Evolutionary conservation across 2,797 vertebrate genomes (phyloP), one percentile per base, ranked within the genome.

Genomic region (Pangasius djambal): DNA sequence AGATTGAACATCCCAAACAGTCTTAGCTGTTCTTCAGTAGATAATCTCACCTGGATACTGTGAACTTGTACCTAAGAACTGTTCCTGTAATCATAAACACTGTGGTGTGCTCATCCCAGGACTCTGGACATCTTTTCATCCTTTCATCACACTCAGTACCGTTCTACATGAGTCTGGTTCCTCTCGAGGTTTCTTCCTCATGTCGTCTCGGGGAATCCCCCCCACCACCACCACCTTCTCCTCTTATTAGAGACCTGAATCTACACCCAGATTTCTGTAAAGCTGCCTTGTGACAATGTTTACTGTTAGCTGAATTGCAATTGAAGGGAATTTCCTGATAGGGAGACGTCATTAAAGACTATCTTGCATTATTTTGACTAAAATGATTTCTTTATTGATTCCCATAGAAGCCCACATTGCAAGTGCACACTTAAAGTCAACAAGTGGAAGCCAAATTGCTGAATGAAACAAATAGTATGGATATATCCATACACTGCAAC

Each of bases 361-460:
- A 48, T 22, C 4, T 48, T 28, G 40, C 4, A 28, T 75, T 48
- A 77, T 50, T n/a, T 48, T 77, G 25, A 28, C 48, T n/a, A 3
- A 50, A 12, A 75, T 75, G 22, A 40, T 9, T 74, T 12, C 37
- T 15, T 50, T 22, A 50, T 31, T 13, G 40, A 67, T 31, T 67
- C 59, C 40, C 40, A 20, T 9, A 16, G 25, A 63, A 28, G 20
- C 57, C 2, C 48, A 79, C 15, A 75, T 1, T 79, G 28, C 28
- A 31, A 6, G 7, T 79, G 50, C 34, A 78, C 44, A 50, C 55
- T 59, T 31, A 5, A 67, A 67, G 63, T 52, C 83, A 85, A 85
- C 83, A 85, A 85, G 83, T 85, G 83, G 72, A 28, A 12, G n/a
- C 28, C 16, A 6, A 34, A 69, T n/a, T 55, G 48, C n/a, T 22